A percentile compares a stretch with the other conserved stretches of the same genome.
phyloP scores from a whole-genome alignment of 2,888 invertebrate species.

The Gandaritis pyraliata region DNA sequence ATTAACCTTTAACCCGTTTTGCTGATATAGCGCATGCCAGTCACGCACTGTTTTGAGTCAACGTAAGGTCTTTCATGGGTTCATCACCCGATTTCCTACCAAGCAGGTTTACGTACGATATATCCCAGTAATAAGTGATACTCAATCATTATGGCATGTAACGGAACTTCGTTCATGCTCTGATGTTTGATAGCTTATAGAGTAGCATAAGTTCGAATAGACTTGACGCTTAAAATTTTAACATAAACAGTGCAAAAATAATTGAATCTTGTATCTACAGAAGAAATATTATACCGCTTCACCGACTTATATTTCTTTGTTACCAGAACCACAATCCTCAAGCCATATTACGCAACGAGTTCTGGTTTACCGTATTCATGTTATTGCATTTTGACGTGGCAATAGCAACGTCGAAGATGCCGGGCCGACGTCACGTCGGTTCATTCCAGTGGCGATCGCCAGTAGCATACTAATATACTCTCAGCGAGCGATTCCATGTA shows the following conservation, averaged over 20 bases:
- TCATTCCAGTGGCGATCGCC: constrained; percentile 78
- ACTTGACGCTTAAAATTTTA: constrained; percentile 19
- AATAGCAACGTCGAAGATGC: constrained; percentile 60
- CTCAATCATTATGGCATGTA: constrained; percentile 57
- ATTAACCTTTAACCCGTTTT: constrained; percentile 4
- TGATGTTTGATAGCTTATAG: constrained; percentile 36
- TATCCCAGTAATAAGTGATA: constrained; percentile 59
- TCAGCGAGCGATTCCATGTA: constrained; percentile 74
- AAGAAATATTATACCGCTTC: too few species aligned
- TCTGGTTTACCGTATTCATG: constrained; percentile 61
- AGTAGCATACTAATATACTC: constrained; percentile 78
- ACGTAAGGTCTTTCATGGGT: constrained; percentile 64
- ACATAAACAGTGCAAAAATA: too few species aligned
- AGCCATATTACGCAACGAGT: constrained; percentile 30
- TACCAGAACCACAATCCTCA: too few species aligned
- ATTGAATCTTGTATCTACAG: too few species aligned
- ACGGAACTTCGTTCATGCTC: constrained; percentile 36
- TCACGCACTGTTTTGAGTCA: constrained; percentile 67
- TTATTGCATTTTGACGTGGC: constrained; percentile 74
- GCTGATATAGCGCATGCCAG: constrained; percentile 49
- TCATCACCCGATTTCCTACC: constrained; percentile 62
- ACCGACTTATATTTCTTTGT: not conserved
- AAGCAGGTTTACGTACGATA: constrained; percentile 64
- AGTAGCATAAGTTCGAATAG: constrained; percentile 38
- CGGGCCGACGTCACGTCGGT: constrained; percentile 69